Evolutionary conservation across 2,113 vertebrate genomes (phyloP).

Genomic region (Hydropotes inermis): DNA sequence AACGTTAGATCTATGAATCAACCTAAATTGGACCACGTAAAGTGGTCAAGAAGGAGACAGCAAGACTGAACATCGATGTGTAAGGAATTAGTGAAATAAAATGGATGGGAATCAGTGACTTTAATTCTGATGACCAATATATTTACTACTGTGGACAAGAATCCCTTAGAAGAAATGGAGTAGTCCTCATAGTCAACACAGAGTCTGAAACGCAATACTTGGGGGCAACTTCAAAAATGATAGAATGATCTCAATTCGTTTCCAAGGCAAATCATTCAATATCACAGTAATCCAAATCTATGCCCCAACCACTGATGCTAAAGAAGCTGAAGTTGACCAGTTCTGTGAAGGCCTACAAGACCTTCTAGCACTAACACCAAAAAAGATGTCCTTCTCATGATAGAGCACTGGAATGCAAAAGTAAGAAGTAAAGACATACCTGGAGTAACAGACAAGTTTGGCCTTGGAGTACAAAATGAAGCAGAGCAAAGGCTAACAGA

Average conservation of each 20-base stretch:
- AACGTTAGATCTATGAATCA: background rate
- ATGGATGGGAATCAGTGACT: background rate
- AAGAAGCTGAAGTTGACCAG: background rate
- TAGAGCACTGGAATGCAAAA: background rate
- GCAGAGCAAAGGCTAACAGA: background rate
- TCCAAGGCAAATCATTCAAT: background rate
- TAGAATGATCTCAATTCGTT: background rate
- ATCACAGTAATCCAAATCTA: background rate
- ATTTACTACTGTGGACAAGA: background rate
- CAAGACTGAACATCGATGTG: accelerated
- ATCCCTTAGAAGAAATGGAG: background rate
- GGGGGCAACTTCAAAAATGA: background rate
- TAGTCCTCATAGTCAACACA: background rate
- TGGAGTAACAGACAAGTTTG: background rate
- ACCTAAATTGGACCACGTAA: background rate
- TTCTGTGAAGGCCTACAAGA: background rate
- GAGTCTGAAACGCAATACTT: background rate
- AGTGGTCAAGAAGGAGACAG: background rate
- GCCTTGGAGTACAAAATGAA: background rate
- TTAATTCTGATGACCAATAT: background rate
- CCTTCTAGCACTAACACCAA: background rate
- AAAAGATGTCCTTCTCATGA: background rate
- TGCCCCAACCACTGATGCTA: background rate
- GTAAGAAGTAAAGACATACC: background rate
- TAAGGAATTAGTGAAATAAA: background rate